A percentile compares a stretch with the other conserved stretches of the same genome.
phyloP scores from a whole-genome alignment of 2,113 vertebrate genomes.

The Chaetorhynchus papuensis region DNA sequence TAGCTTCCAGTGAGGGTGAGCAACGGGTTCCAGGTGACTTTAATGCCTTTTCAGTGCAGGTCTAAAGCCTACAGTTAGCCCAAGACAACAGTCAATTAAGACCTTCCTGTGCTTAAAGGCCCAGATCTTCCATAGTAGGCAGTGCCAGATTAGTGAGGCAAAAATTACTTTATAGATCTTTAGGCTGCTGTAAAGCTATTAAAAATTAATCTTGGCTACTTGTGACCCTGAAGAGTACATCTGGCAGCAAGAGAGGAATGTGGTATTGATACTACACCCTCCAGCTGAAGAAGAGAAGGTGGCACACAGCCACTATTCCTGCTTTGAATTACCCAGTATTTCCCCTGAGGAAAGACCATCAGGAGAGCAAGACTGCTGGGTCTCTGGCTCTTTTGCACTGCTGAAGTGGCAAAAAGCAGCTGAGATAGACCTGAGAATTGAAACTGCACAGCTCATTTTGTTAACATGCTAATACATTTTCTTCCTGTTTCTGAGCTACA shows the following conservation, averaged over 20 bases:
- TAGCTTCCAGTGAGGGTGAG: neutral
- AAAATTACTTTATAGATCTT: constrained; percentile 36
- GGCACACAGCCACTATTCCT: neutral
- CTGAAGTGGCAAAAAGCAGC: neutral
- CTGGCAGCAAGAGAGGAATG: neutral
- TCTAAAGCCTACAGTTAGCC: neutral
- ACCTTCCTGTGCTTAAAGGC: neutral
- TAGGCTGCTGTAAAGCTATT: constrained; percentile 24
- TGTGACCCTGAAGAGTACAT: neutral
- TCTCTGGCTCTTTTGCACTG: neutral
- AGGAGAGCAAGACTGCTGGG: neutral
- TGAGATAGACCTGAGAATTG: neutral
- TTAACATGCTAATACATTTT: neutral
- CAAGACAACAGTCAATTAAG: constrained; percentile 1
- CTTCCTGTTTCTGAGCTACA: neutral
- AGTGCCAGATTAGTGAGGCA: neutral
- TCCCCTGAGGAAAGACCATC: neutral
- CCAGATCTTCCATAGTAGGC: neutral
- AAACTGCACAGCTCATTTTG: neutral
- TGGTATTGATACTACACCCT: neutral
- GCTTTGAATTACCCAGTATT: constrained; percentile 11
- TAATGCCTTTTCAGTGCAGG: constrained; percentile 8
- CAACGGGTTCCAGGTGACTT: neutral
- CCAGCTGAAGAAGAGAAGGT: constrained; percentile 6
- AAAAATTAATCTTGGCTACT: constrained; percentile 21